Evolutionary conservation across 2,888 invertebrate species (phyloP).

Genomic region (Lasioglossum figueresi): DNA sequence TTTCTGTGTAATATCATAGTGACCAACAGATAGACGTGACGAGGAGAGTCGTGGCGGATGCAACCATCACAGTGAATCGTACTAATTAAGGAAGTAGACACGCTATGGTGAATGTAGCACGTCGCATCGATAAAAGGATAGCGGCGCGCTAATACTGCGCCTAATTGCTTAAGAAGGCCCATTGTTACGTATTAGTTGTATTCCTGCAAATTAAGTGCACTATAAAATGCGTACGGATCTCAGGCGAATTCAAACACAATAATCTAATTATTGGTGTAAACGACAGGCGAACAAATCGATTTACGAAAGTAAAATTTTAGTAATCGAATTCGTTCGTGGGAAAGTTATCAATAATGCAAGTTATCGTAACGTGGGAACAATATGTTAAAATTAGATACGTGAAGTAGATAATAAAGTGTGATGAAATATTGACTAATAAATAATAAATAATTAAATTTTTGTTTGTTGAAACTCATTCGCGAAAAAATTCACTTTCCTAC

Average conservation of each 20-base stretch:
- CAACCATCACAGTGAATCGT: conserved; percentile 24
- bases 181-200: conserved; percentile 35
- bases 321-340: not conserved
- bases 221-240: not conserved
- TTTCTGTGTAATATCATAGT: not conserved
- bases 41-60: conserved; percentile 18
- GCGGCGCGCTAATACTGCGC: conserved; percentile 40
- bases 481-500: too few species aligned
- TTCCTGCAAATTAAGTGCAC: conserved; percentile 14
- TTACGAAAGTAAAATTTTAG: not conserved
- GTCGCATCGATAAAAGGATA: conserved; percentile 43
- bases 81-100: conserved; percentile 56
- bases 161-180: conserved; percentile 40
- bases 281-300: not conserved
- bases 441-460: not conserved
- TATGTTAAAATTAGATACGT: not conserved
- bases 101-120: conserved; percentile 48
- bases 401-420: not conserved
- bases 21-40: conserved; percentile 10
- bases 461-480: too few species aligned
- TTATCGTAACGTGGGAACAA: not conserved
- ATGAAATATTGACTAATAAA: not conserved
- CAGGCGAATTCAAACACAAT: not conserved
- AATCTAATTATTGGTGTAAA: not conserved
- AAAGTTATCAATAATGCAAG: not conserved